A percentile compares a stretch with the other conserved stretches of the same genome.
phyloP scores from a whole-genome alignment of 2,113 vertebrate species.

The Thamnophis sirtalis region DNA sequence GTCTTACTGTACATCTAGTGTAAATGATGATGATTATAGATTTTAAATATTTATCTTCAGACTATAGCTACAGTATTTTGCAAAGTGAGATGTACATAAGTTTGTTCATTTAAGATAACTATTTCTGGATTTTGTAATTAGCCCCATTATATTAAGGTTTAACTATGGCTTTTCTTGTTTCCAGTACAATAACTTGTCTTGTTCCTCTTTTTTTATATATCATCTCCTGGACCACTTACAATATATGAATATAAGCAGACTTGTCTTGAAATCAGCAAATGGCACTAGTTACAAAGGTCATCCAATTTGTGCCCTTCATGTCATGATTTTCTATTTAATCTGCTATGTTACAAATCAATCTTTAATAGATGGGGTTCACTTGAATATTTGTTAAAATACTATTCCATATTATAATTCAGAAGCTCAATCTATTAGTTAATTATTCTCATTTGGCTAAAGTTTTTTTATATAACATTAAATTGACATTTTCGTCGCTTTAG shows the following conservation, averaged over 20 bases:
- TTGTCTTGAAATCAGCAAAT: conserved; percentile 39
- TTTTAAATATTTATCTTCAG: neutral
- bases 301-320: conserved; percentile 19
- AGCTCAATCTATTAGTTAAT: conserved; percentile 44
- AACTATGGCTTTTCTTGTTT: conserved; percentile 12
- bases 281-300: conserved; percentile 34
- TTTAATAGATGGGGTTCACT: conserved; percentile 37
- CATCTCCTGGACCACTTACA: conserved; percentile 35
- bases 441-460: conserved; percentile 35
- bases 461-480: conserved; percentile 44
- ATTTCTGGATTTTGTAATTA: neutral
- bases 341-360: conserved; percentile 36
- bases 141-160: neutral
- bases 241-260: conserved; percentile 32
- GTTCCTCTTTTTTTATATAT: conserved; percentile 1
- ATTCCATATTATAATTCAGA: conserved; percentile 28
- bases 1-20: neutral
- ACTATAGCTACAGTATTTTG: neutral
- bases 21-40: neutral
- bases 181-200: conserved; percentile 20
- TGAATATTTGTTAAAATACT: conserved; percentile 27
- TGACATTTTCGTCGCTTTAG: conserved; percentile 48
- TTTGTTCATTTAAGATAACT: neutral
- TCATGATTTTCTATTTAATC: conserved; percentile 30
- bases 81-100: neutral